These are phyloP conservation scores for Papilio demoleus DNA, from an alignment of 2,888 invertebrate species.

Conservation along the genomic window DNA sequence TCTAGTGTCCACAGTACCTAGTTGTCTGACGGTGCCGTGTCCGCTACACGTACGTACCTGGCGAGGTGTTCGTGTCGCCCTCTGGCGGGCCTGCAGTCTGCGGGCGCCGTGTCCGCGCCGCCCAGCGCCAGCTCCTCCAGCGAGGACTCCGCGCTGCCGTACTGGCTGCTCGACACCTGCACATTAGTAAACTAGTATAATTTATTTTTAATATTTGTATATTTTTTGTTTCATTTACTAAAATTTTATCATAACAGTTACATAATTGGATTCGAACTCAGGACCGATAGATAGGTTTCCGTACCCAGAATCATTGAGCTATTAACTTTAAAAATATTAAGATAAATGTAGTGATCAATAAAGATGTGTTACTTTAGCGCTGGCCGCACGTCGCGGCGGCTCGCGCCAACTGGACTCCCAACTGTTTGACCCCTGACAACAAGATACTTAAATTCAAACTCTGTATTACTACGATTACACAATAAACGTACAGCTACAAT, in stretches of 20 bases:
- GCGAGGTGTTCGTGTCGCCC: slow-evolving; percentile 64
- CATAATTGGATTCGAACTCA: no score
- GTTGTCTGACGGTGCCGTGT: no score
- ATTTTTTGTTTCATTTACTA: no score
- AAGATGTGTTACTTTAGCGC: slow-evolving; percentile 64
- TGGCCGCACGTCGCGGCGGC: slow-evolving; percentile 68
- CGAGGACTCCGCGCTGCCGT: slow-evolving; percentile 65
- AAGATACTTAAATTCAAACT: no score
- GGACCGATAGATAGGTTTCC: no score
- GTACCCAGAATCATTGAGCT: no score
- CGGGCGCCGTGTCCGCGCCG: slow-evolving; percentile 70
- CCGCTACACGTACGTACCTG: slow-evolving; percentile 38
- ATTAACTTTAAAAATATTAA: no score
- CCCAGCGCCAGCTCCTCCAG: slow-evolving; percentile 68
- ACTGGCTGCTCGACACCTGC: slow-evolving; percentile 31
- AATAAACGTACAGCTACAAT: no score
- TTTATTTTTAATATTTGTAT: no score
- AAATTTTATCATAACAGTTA: no score
- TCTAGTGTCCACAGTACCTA: neutral
- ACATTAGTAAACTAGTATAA: neutral
- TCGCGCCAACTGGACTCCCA: slow-evolving; percentile 70
- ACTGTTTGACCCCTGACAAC: slow-evolving; percentile 56
- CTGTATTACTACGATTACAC: no score
- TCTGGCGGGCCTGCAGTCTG: slow-evolving; percentile 80
- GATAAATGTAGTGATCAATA: neutral